Evolutionary conservation across 35 echinoderm and acorn worm species (phyloP).

Genomic region (Stichopus chloronotus): DNA sequence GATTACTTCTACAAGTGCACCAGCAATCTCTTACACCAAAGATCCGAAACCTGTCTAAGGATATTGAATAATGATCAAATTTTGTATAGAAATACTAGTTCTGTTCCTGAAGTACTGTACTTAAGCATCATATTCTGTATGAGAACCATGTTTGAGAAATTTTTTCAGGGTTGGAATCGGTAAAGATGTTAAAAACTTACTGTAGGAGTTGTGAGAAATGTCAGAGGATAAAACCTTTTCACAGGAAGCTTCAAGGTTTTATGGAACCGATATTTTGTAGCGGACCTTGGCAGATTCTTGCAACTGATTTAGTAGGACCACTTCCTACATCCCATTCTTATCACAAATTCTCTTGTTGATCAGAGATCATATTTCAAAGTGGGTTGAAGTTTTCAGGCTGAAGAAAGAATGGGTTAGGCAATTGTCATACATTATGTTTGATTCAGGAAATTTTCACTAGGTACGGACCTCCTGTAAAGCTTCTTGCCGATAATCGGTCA

Average conservation of each 20-base stretch:
- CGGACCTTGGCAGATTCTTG: slow-evolving; percentile 19
- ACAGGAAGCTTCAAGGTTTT: slow-evolving; percentile 28
- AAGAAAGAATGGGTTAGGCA: slow-evolving; percentile 32
- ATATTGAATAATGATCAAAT: background rate
- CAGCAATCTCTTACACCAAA: background rate
- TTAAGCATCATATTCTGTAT: slow-evolving; percentile 26
- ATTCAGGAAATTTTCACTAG: slow-evolving; percentile 24
- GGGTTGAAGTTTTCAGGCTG: slow-evolving; percentile 18
- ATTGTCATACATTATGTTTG: background rate
- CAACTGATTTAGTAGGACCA: slow-evolving; percentile 41
- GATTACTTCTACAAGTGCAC: background rate
- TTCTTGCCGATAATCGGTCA: background rate
- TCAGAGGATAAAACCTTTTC: slow-evolving; percentile 19
- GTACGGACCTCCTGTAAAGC: background rate
- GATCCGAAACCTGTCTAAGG: background rate
- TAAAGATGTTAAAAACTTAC: background rate
- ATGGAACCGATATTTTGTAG: slow-evolving; percentile 23
- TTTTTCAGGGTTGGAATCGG: slow-evolving; percentile 22
- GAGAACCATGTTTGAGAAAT: background rate
- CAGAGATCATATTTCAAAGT: slow-evolving; percentile 21
- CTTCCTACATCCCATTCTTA: slow-evolving; percentile 10
- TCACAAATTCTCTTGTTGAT: slow-evolving; percentile 7
- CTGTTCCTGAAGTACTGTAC: background rate
- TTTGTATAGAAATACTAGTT: background rate
- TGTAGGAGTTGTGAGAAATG: slow-evolving; percentile 3